Evolutionary conservation across 2,797 vertebrate species (phyloP), one percentile per base, ranked within the genome.

Genomic region (Crocidura indochinensis): DNA sequence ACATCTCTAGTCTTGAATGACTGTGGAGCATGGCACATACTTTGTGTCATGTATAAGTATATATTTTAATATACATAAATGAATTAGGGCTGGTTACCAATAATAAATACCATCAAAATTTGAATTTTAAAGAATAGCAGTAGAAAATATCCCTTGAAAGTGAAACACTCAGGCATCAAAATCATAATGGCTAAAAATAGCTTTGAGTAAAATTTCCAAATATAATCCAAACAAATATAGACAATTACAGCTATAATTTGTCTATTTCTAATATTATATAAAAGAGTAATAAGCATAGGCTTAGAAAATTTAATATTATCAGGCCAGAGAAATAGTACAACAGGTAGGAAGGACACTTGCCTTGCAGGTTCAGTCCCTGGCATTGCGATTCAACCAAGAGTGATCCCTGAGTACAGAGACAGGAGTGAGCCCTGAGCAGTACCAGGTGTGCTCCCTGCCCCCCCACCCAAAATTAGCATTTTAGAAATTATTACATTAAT

Each of bases 101-200:
- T 90, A 91, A 82, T 84, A 72, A 88, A 75, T 9, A 87, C 73
- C 84, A 87, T 94, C 87, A 92, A 88, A 95, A 96, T 95, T 92
- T 94, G 89, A 96, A 96, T 95, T 88, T 94, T 92, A 94, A 92
- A 84, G 91, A 94, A 96, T 82, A 87, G 73, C 83, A 78, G 88
- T 91, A 92, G 91, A 95, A 96, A 96, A 96, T 87, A 88, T 78
- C 80, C n/a, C 65, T 51, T 86, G 90, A 96, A 95, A 96, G 84
- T 51, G 82, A 96, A 96, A 93, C 87, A 87, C 49, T 69, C 71
- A 94, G 65, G 62, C 53, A 78, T 88, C 69, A 92, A 74, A 38
- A 91, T 88, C 90, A 94, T 92, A 92, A 90, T 94, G 72, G 73
- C 84, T 53, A 47, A 90, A 62, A 88, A 89, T 93, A 95, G 22